phyloP scores from a whole-genome alignment of 2,113 vertebrate genomes.

The Platanista minor region DNA sequence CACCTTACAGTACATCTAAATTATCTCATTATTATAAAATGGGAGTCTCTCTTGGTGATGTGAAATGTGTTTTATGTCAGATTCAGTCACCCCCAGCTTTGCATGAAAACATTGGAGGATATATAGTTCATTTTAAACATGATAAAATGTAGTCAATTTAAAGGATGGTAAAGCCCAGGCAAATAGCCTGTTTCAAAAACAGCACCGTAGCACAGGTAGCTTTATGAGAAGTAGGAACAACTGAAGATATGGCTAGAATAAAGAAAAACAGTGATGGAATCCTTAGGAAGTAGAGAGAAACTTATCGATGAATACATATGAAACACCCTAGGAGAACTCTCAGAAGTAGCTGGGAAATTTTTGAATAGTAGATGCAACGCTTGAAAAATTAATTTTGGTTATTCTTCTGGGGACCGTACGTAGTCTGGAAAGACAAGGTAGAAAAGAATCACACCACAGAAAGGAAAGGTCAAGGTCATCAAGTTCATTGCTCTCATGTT shows the following conservation, averaged over 20 bases:
- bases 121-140: not conserved
- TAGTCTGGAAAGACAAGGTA: not conserved
- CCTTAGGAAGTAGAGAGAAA: not conserved
- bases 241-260: not conserved
- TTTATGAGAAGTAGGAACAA: not conserved
- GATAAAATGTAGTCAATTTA: not conserved
- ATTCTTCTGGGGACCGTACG: not conserved
- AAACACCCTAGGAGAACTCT: not conserved
- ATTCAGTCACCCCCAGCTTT: not conserved
- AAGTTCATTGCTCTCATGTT: not conserved
- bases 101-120: not conserved
- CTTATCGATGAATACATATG: not conserved
- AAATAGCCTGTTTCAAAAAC: not conserved
- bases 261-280: not conserved
- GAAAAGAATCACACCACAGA: not conserved
- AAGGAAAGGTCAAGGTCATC: not conserved
- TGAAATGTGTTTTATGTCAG: not conserved
- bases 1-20: not conserved
- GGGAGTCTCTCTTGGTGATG: not conserved
- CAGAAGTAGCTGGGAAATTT: not conserved
- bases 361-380: not conserved
- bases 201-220: not conserved
- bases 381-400: constrained; percentile 11
- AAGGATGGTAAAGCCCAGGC: not conserved
- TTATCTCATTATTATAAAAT: not conserved